A percentile compares a stretch with the other conserved stretches of the same genome.
phyloP scores from a whole-genome alignment of 2,888 invertebrate species.

The Nemurella pictetii region DNA sequence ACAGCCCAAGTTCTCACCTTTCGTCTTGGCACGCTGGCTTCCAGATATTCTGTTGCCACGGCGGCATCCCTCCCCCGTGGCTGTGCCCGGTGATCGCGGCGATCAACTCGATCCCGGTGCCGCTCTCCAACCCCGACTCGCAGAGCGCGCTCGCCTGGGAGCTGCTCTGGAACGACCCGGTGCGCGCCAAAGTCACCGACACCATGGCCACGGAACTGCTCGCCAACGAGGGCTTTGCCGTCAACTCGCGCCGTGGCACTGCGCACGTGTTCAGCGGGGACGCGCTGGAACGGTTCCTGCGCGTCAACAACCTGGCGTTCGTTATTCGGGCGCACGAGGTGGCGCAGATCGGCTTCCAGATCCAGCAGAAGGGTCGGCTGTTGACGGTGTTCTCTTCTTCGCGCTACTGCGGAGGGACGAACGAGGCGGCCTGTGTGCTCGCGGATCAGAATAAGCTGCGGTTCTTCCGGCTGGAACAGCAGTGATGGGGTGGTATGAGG shows the following conservation, averaged over 20 bases:
- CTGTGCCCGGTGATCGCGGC: conserved; percentile 63
- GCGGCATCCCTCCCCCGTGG: conserved; percentile 74
- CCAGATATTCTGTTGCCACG: conserved; percentile 70
- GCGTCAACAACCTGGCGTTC: conserved; percentile 67
- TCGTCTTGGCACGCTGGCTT: not conserved
- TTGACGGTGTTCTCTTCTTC: conserved; percentile 77
- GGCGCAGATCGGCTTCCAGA: conserved; percentile 71
- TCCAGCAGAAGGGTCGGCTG: conserved; percentile 68
- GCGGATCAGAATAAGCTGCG: conserved; percentile 67
- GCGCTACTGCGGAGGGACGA: conserved; percentile 71
- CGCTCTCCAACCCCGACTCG: conserved; percentile 65
- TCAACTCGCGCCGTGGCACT: conserved; percentile 69
- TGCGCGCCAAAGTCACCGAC: conserved; percentile 55
- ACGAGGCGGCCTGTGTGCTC: conserved; percentile 72
- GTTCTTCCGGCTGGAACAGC: conserved; percentile 60
- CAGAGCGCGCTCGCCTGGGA: conserved; percentile 78
- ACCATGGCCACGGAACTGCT: conserved; percentile 57
- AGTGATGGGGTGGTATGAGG: not conserved
- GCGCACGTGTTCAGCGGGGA: conserved; percentile 71
- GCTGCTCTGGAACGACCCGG: conserved; percentile 77
- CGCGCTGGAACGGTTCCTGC: conserved; percentile 69
- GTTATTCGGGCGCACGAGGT: conserved; percentile 76
- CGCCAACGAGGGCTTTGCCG: conserved; percentile 68
- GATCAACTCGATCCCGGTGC: conserved; percentile 68
- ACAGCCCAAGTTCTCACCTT: conserved; percentile 58